Percentiles rank a stretch among this genome's conserved stretches.
phyloP scores from a whole-genome alignment of 1,140 invertebrate species.

The Drosophila kikkawai region DNA sequence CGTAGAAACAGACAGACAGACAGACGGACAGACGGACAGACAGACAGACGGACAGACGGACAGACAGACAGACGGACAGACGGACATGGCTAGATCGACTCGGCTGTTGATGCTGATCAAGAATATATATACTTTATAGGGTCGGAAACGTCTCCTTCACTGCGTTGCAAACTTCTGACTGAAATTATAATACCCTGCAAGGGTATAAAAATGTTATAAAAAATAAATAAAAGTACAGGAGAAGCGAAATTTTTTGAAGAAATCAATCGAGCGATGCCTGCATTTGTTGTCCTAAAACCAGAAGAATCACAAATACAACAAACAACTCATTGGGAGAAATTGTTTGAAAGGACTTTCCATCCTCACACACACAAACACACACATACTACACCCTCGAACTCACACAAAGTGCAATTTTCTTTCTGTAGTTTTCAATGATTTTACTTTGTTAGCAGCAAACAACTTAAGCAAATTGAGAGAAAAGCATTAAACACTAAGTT shows the following conservation, averaged over 20 bases:
- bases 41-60: too few species aligned
- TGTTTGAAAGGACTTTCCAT: slow-evolving; percentile 32
- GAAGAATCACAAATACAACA: slow-evolving; percentile 65
- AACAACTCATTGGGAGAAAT: slow-evolving; percentile 28
- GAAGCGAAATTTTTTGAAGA: slow-evolving; percentile 26
- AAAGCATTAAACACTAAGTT: slow-evolving; percentile 62
- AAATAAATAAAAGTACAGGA: slow-evolving; percentile 1
- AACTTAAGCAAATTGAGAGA: slow-evolving; percentile 61
- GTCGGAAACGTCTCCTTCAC: too few species aligned
- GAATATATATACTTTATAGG: too few species aligned
- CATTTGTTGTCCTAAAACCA: slow-evolving; percentile 44
- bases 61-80: too few species aligned
- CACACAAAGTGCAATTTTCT: slow-evolving; percentile 71
- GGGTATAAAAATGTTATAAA: slow-evolving; percentile 20
- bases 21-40: too few species aligned
- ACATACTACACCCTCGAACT: slow-evolving; percentile 24
- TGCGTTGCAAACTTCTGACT: too few species aligned
- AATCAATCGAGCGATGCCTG: slow-evolving; percentile 35
- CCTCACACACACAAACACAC: background rate
- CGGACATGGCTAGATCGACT: too few species aligned
- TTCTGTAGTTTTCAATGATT: slow-evolving; percentile 48
- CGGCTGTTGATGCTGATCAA: too few species aligned
- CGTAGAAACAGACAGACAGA: too few species aligned
- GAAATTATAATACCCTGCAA: too few species aligned
- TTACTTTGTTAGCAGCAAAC: slow-evolving; percentile 49